These are phyloP conservation scores for Chorisops tibialis DNA, from an alignment of 2,888 invertebrate genomes.

Conservation along the genomic window DNA sequence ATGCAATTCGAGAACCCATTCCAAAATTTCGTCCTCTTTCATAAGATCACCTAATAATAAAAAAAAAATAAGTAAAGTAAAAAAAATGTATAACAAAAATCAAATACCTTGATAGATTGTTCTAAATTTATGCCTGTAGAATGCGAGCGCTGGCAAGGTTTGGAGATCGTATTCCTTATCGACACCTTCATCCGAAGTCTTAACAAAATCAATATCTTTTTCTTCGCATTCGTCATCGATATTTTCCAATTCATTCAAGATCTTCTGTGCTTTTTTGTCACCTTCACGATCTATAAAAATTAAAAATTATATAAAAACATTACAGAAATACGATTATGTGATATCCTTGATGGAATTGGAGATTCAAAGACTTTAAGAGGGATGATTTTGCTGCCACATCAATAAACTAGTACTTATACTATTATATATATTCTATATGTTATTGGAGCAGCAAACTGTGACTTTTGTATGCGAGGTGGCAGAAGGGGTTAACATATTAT, in stretches of 20 bases:
- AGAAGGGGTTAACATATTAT: too few relatives aligned
- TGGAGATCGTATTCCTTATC: constrained; percentile 84
- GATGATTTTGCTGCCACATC: too few relatives aligned
- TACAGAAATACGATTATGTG: constrained; percentile 1
- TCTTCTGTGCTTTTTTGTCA: constrained; percentile 84
- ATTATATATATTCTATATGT: too few relatives aligned
- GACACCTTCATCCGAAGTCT: constrained; percentile 84
- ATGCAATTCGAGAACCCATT: constrained; percentile 84
- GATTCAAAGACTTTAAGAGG: too few relatives aligned
- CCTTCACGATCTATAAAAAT: constrained; percentile 73
- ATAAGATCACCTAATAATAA: constrained; percentile 68
- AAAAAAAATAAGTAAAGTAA: neutral
- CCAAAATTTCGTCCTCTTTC: constrained; percentile 85
- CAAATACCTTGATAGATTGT: constrained; percentile 70
- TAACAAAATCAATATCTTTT: constrained; percentile 86
- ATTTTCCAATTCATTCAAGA: constrained; percentile 83
- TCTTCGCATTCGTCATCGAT: constrained; percentile 92
- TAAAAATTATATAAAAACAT: constrained; percentile 1
- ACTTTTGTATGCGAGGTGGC: too few relatives aligned
- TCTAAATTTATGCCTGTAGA: constrained; percentile 83
- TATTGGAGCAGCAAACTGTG: too few relatives aligned
- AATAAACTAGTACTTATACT: too few relatives aligned
- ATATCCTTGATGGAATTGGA: too few relatives aligned
- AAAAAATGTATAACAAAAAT: neutral
- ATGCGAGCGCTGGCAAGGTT: constrained; percentile 76